These are phyloP conservation scores for Scaptodrosophila lebanonensis DNA, from an alignment of 1,140 invertebrate species.

Conservation along the genomic window DNA sequence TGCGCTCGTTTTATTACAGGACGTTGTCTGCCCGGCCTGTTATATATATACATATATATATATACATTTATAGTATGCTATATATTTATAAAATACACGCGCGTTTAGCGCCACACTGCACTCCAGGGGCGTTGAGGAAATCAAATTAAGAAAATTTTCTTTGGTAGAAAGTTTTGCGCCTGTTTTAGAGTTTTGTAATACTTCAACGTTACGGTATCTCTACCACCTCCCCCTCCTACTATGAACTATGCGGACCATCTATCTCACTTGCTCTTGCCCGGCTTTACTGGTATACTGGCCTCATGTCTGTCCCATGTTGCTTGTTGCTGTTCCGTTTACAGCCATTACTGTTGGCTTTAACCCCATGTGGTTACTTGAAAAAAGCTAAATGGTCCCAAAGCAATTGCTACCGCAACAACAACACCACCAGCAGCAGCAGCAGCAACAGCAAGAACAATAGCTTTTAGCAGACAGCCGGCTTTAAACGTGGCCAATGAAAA, in stretches of 20 bases:
- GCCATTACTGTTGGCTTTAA: conserved; percentile 41
- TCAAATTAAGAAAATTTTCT: conserved; percentile 73
- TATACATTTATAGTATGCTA: too few species aligned
- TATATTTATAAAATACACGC: conserved; percentile 64
- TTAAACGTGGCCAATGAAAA: conserved; percentile 32
- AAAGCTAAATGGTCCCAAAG: conserved; percentile 72
- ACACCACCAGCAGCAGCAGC: conserved; percentile 26
- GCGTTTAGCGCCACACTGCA: conserved; percentile 60
- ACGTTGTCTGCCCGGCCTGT: conserved; percentile 13
- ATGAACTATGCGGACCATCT: too few species aligned
- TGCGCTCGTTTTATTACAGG: conserved; percentile 34
- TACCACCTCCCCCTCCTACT: conserved; percentile 3
- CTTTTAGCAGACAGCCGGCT: conserved; percentile 13
- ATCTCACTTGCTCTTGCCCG: neutral
- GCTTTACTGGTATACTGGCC: conserved; percentile 1
- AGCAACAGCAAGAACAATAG: conserved; percentile 12
- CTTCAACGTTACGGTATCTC: too few species aligned
- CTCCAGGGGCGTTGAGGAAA: conserved; percentile 71
- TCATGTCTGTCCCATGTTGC: conserved; percentile 20
- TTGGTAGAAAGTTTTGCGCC: conserved; percentile 57
- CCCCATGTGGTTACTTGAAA: conserved; percentile 68
- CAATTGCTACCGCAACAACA: conserved; percentile 51
- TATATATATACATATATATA: conserved; percentile 23
- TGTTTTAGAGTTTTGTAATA: conserved; percentile 71
- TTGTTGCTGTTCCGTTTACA: conserved; percentile 21